Percentiles rank a stretch among this genome's conserved stretches.
phyloP scores from a whole-genome alignment of 2,888 invertebrate genomes.

The Apodemia zela region DNA sequence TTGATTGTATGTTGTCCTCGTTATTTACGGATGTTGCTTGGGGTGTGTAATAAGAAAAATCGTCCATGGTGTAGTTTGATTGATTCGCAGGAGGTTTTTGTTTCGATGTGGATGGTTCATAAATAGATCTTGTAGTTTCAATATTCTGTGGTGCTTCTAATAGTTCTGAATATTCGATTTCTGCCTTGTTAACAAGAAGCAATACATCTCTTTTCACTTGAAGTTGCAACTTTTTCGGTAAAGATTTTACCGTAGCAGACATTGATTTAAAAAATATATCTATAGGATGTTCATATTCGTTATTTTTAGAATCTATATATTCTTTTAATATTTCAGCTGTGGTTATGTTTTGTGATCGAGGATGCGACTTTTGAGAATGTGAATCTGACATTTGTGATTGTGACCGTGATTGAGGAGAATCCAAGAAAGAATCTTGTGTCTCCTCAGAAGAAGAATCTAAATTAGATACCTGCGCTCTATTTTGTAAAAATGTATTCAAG shows the following conservation, averaged over 20 bases:
- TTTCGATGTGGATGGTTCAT: slow-evolving; percentile 32
- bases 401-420: slow-evolving; percentile 31
- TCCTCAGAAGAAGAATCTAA: slow-evolving; percentile 34
- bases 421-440: slow-evolving; percentile 31
- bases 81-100: slow-evolving; percentile 32
- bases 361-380: slow-evolving; percentile 30
- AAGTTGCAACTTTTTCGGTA: slow-evolving; percentile 30
- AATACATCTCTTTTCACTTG: slow-evolving; percentile 32
- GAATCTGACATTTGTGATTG: slow-evolving; percentile 31
- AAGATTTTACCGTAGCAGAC: slow-evolving; percentile 31
- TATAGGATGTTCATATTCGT: slow-evolving; percentile 30
- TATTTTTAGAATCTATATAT: slow-evolving; percentile 32
- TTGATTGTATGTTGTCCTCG: slow-evolving; percentile 31
- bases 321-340: slow-evolving; percentile 33
- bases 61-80: slow-evolving; percentile 34
- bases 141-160: slow-evolving; percentile 32
- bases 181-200: too few relatives aligned
- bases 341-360: slow-evolving; percentile 32
- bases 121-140: slow-evolving; percentile 31
- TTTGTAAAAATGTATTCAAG: slow-evolving; percentile 30
- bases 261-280: slow-evolving; percentile 33
- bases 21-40: slow-evolving; percentile 32
- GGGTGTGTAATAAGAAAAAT: slow-evolving; percentile 34
- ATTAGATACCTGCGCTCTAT: slow-evolving; percentile 33
- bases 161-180: too few relatives aligned